These are phyloP conservation scores for Sinocyclocheilus anophthalmus DNA, from an alignment of 2,113 vertebrate species.

Conservation along the genomic window DNA sequence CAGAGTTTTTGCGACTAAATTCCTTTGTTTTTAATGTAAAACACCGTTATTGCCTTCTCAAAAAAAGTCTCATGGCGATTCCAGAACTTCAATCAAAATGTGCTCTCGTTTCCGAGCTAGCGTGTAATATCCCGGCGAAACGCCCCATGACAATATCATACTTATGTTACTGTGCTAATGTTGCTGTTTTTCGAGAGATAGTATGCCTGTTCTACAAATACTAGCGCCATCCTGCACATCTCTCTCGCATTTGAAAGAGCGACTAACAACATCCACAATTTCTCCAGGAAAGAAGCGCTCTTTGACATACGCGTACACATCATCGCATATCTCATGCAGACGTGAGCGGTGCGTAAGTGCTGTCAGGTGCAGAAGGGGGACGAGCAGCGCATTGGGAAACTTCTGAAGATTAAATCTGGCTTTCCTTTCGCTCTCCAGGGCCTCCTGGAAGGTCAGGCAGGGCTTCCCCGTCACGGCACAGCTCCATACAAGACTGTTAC, in stretches of 20 bases:
- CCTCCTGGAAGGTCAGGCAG: constrained; percentile 97
- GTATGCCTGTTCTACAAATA: no score
- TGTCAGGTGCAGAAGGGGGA: constrained; percentile 88
- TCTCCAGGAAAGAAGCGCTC: constrained; percentile 94
- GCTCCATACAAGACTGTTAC: constrained; percentile 98
- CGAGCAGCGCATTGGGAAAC: constrained; percentile 84
- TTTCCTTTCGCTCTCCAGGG: constrained; percentile 90
- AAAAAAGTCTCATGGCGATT: background rate
- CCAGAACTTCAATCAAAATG: background rate
- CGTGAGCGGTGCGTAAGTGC: constrained; percentile 81
- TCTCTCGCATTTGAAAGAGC: no score
- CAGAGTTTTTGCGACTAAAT: background rate
- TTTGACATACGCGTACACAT: constrained; percentile 86
- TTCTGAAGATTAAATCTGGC: constrained; percentile 85
- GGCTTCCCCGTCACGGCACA: constrained; percentile 93
- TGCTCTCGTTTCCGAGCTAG: no score
- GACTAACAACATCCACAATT: constrained; percentile 84
- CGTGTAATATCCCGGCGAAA: no score
- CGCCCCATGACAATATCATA: no score
- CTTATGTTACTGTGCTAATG: no score
- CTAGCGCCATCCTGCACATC: no score
- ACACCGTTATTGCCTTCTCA: background rate
- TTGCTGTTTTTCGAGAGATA: no score
- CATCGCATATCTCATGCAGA: constrained; percentile 92
- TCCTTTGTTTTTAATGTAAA: background rate